A percentile compares a stretch with the other conserved stretches of the same genome.
Evolutionary conservation across 53 echinoderm and acorn worm species (phyloP).

Genomic region (Stichopus horrens): DNA sequence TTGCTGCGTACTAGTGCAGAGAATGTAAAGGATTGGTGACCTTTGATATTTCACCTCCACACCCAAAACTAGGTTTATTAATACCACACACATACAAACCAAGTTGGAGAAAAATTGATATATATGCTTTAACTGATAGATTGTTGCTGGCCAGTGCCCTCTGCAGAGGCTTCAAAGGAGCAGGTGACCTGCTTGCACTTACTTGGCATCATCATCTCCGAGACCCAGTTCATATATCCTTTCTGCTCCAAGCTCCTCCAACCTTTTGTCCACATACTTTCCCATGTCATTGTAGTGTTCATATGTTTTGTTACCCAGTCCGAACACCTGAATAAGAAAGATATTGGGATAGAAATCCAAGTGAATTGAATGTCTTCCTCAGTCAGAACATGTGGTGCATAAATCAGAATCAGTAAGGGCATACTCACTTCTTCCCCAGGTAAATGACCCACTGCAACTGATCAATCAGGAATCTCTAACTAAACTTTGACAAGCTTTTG

Average conservation of each 20-base stretch:
- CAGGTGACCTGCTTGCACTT: constrained; percentile 26
- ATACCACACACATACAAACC: no score
- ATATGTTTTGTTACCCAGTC: constrained; percentile 95
- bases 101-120: no score
- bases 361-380: no score
- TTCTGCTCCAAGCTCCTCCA: constrained; percentile 85
- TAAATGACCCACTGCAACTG: no score
- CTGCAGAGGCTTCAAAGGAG: no score
- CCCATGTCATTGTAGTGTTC: constrained; percentile 99
- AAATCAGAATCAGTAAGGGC: no score
- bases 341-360: neutral
- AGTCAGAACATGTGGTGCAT: no score
- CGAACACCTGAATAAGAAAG: constrained; percentile 73
- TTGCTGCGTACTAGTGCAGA: neutral
- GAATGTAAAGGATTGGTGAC: neutral
- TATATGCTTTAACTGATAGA: no score
- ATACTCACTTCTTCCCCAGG: no score
- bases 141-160: no score
- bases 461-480: no score
- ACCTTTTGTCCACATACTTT: constrained; percentile 77
- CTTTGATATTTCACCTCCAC: neutral
- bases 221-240: constrained; percentile 85
- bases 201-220: constrained; percentile 98
- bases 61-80: neutral
- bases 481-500: no score